Conservation (phyloP, 2,797 vertebrate genomes). For the Aldrovandia affinis region DNA sequence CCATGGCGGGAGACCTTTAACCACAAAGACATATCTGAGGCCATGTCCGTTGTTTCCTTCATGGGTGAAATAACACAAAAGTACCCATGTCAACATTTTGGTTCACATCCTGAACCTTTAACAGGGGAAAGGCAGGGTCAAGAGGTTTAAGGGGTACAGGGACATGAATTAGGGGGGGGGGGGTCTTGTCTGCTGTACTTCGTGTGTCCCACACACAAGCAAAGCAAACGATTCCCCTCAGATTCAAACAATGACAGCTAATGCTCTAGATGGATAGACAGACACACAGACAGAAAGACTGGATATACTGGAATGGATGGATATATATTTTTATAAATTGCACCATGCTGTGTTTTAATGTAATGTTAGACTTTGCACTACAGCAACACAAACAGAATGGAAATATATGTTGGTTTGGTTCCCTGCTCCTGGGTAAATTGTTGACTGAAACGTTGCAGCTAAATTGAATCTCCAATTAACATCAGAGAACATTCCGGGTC, state of each 20-base stretch:
- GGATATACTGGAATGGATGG: too few relatives aligned
- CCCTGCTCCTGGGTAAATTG: too few relatives aligned
- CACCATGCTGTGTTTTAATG: too few relatives aligned
- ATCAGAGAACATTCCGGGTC: too few relatives aligned
- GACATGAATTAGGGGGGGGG: neutral
- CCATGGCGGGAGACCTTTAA: conserved; percentile 31
- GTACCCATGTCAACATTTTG: conserved; percentile 4
- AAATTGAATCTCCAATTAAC: too few relatives aligned
- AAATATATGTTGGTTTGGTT: too few relatives aligned
- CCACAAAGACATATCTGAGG: conserved; percentile 43
- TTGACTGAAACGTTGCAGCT: too few relatives aligned
- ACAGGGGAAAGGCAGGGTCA: neutral
- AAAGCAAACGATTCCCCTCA: neutral
- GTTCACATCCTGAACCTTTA: neutral
- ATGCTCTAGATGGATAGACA: neutral
- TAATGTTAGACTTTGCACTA: too few relatives aligned
- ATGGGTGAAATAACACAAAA: conserved; percentile 4
- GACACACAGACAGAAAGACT: neutral
- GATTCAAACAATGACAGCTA: neutral
- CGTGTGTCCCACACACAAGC: neutral
- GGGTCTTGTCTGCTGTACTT: neutral
- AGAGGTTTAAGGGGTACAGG: neutral
- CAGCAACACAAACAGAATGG: too few relatives aligned
- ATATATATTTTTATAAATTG: too few relatives aligned
- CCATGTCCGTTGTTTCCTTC: conserved; percentile 34